Base-by-base conservation (phyloP, 2,113 vertebrate genomes). In the Pachypanchax playfairii region DNA sequence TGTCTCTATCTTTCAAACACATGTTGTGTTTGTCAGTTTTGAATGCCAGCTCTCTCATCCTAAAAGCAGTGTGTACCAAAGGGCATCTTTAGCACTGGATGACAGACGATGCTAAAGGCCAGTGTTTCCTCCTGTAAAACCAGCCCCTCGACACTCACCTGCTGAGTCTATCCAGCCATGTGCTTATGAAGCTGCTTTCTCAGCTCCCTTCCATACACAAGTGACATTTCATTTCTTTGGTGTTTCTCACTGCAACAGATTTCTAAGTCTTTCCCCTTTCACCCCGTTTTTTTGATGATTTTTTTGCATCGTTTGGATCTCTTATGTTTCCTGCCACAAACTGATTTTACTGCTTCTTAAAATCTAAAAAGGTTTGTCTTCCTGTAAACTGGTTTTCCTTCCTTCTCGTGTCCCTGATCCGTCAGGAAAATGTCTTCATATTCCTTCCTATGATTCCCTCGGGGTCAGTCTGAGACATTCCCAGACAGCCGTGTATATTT, bases 351-450 rank as follows among this genome's bases (percentile, higher is more conserved):
- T 31, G 51, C 38, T 36, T 49, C 28, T 12, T 24, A 39, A 33
- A 22, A 51, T 14, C 13, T 61, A 36, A 29, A 60, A 20, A 57
- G 47, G 48, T 21, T 44, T 71, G 3, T 1, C 50, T 38, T 77
- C 33, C 66, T 38, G 64, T n/a, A 46, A 20, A 36, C 61, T 49
- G 53, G 64, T 70, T 51, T 70, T 67, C 77, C 77, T 77, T 72
- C 62, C 76, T 83, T 72, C 71, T 74, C 63, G 20, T 60, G 58
- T 22, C 57, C 51, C 65, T 73, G 78, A 86, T 85, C 77, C 80
- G 73, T 80, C 66, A 53, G n/a, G n/a, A n/a, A 72, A 56, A 83
- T 77, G 68, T 72, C 59, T 62, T 59, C 9, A 48, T 72, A 51
- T 75, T 43, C 28, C 24, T 55, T 74, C 54, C 50, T 62, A 46